These are phyloP conservation scores for Boleophthalmus pectinirostris DNA, from an alignment of 2,113 vertebrate genomes.

Conservation along the genomic window DNA sequence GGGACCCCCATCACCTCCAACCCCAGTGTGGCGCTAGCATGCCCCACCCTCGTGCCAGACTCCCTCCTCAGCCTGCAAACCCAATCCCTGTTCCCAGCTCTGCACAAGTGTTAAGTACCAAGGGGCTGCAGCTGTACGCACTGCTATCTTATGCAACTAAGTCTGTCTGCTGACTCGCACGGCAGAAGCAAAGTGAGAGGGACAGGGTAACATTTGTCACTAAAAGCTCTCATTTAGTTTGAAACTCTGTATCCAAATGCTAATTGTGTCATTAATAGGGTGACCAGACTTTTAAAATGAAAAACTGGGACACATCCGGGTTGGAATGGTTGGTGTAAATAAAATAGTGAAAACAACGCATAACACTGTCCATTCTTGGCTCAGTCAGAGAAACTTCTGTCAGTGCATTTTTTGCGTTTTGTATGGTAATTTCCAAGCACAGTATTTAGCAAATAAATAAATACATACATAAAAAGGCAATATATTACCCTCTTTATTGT, in stretches of 20 bases:
- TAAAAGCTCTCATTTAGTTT: constrained; percentile 10
- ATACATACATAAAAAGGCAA: too few species aligned
- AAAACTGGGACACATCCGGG: too few species aligned
- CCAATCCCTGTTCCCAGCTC: constrained; percentile 56
- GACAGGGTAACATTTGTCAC: constrained; percentile 40
- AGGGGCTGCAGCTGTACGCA: constrained; percentile 39
- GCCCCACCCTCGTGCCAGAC: constrained; percentile 50
- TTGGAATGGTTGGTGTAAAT: too few species aligned
- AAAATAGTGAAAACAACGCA: too few species aligned
- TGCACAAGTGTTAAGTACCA: constrained; percentile 61
- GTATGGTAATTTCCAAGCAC: too few species aligned
- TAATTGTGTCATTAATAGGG: constrained; percentile 24
- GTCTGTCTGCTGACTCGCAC: constrained; percentile 66
- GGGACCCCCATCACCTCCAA: constrained; percentile 51
- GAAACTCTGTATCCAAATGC: constrained; percentile 1
- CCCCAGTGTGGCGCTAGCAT: constrained; percentile 21
- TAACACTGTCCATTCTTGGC: too few species aligned
- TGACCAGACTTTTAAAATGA: too few species aligned
- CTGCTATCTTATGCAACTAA: constrained; percentile 54
- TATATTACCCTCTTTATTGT: too few species aligned
- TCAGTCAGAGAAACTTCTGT: too few species aligned
- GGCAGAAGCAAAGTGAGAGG: constrained; percentile 43
- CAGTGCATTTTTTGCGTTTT: too few species aligned
- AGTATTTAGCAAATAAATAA: too few species aligned
- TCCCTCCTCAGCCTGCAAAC: constrained; percentile 39